Evolutionary conservation across 2,797 vertebrate genomes (phyloP), one percentile per base, ranked within the genome.

Genomic region (Coracias cyanogaster): DNA sequence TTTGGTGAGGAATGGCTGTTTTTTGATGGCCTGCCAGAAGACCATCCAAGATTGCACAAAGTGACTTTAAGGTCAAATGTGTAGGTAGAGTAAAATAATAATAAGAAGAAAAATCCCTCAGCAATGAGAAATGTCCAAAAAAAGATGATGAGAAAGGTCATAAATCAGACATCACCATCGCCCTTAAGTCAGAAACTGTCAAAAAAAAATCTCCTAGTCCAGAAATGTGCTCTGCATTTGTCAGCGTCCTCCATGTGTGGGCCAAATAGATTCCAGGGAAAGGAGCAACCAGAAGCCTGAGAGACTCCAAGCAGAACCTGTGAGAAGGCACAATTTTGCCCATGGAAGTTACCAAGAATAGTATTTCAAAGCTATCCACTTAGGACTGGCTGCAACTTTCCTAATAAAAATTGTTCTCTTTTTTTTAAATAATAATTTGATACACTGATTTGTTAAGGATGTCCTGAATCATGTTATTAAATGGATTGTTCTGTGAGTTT

Each of bases 191-290:
- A 91, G 54, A 22, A 90, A 41, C 37, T 91, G 86, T 89, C 94
- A 96, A 87, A 96, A 91, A 89, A 96, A 91, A n/a, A 10, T 71
- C 84, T 79, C 58, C 62, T 77, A 48, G 28, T n/a, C 65, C 43
- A 65, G 82, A 86, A 93, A 91, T 25, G 57, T 54, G 31, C 13
- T 89, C 65, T 93, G 57, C 8, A 37, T 86, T 94, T 96, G 37
- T 93, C 73, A 79, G 54, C 39, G 39, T 57, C 39, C 57, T 86
- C 43, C 31, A 22, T 33, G 28, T 5, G 0, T 61, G 49, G 64
- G 43, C 78, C 89, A 93, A 94, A 87, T 46, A 52, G 19, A 41
- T 90, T 33, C 72, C n/a, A 41, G 29, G 33, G 26, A 79, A 74
- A 85, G 48, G 72, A 89, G 24, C n/a, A 78, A 61, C 4, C 26